phyloP scores from a whole-genome alignment of 2,888 invertebrate species.

The Minunthozetes semirufus region DNA sequence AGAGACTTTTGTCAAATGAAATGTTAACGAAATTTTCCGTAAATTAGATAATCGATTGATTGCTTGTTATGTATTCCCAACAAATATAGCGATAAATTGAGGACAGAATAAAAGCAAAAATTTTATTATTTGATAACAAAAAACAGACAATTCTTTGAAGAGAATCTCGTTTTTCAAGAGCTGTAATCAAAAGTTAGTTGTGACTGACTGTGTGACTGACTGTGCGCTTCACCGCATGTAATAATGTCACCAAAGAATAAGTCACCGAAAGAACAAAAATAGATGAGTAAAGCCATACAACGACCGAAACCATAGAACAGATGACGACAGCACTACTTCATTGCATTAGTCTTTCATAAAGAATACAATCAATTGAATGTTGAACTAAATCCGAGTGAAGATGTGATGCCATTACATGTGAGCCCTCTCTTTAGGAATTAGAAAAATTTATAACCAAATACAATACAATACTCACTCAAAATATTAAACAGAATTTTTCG shows the following conservation, averaged over 20 bases:
- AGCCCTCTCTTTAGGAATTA: not conserved
- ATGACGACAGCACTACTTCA: constrained; percentile 14
- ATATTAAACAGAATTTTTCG: not conserved
- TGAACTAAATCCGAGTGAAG: not conserved
- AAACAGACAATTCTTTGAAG: not conserved
- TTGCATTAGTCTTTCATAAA: not conserved
- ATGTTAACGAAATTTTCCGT: not conserved
- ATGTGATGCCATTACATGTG: not conserved
- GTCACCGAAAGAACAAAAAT: not conserved
- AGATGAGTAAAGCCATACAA: not conserved
- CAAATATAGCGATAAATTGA: too few relatives aligned
- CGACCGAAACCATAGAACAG: not conserved
- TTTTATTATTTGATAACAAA: too few relatives aligned
- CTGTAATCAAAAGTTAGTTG: not conserved
- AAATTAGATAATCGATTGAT: not conserved
- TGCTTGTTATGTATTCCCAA: not conserved
- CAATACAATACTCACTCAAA: not conserved
- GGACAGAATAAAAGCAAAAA: too few relatives aligned
- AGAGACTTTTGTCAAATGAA: not conserved
- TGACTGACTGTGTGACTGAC: not conserved
- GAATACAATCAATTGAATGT: constrained; percentile 12
- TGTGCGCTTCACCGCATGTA: not conserved
- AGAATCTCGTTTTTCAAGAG: not conserved
- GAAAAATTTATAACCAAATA: not conserved
- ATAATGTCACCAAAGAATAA: not conserved